Base-by-base conservation (phyloP, 2,797 vertebrate genomes). In the Danionella dracula region DNA sequence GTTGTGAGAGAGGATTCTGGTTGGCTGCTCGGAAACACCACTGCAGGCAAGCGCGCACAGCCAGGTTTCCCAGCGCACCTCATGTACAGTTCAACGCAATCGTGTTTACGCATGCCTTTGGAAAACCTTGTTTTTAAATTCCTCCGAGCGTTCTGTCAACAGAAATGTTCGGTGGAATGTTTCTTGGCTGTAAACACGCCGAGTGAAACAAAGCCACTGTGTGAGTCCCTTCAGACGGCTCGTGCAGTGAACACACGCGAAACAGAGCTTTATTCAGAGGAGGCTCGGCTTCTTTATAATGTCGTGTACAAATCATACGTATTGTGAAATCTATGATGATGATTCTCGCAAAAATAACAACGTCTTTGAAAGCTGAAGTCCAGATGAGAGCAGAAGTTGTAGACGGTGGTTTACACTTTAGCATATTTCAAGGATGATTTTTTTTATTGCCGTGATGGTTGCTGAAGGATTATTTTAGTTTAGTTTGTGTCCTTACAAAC, bases 1-100 rank as follows among this genome's bases (percentile, higher is more conserved):
- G 93, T 77, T 99, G 96, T 6, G 94, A 98, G 83, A 94, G 91
- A 75, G 78, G 89, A 56, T 99, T 99, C 87, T 99, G 96, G 95
- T 89, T 99, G 0, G 95, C 91, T 73, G 87, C 93, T 71, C 90
- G 95, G 81, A 98, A 90, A 77, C 96, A 99, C 76, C 95, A 98
- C 85, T 99, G 96, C 95, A 96, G 95, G 94, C 97, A 10, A 35
- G 10, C 23, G 6, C 23, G 23, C 23, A n/a, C 37, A 23, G 31
- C 17, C 29, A 10, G 41, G 38, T 31, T 4, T 8, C 7, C 8
- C 20, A 27, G 32, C 27, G 38, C 16, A 32, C 23, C 35, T 19
- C 4, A 38, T 29, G 27, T 40, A 8, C 12, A 12, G 9, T 51
- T 5, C 7, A 8, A 63, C 41, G 16, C 35, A 32, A 20, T 41